These are phyloP conservation scores for Syngnathus typhle DNA, from an alignment of 2,113 vertebrate genomes.

Conservation along the genomic window DNA sequence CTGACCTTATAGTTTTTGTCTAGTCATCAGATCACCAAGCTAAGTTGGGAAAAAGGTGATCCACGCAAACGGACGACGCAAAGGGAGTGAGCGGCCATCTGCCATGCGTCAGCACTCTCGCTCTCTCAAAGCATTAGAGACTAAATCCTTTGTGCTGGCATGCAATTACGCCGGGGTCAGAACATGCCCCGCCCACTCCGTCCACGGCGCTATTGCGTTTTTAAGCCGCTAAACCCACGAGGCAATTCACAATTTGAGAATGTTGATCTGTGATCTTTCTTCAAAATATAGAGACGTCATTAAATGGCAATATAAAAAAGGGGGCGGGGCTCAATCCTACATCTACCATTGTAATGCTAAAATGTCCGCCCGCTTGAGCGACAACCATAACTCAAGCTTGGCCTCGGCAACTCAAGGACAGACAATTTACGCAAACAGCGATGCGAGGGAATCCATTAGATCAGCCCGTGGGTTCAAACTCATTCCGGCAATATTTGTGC, in stretches of 20 bases:
- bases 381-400: neutral
- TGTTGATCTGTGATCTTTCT: slow-evolving; percentile 40
- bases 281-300: neutral
- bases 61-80: slow-evolving; percentile 37
- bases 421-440: slow-evolving; percentile 1
- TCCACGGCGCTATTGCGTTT: slow-evolving; percentile 55
- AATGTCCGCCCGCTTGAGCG: neutral
- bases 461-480: neutral
- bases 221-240: slow-evolving; percentile 62
- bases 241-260: slow-evolving; percentile 57
- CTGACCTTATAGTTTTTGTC: neutral
- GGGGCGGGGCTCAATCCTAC: neutral
- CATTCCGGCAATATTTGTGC: neutral
- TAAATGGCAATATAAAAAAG: too few species aligned
- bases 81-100: slow-evolving; percentile 53
- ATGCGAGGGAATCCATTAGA: neutral
- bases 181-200: slow-evolving; percentile 47
- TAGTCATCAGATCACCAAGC: slow-evolving; percentile 12
- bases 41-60: slow-evolving; percentile 32
- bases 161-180: slow-evolving; percentile 65
- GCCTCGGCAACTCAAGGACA: neutral
- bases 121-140: slow-evolving; percentile 62
- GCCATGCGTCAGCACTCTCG: slow-evolving; percentile 55
- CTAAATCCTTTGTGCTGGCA: slow-evolving; percentile 71
- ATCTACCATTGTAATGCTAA: neutral